Evolutionary conservation across 1,140 invertebrate species (phyloP), one percentile per base, ranked within the genome.

Genomic region (Aphaenogaster ashmeadi): DNA sequence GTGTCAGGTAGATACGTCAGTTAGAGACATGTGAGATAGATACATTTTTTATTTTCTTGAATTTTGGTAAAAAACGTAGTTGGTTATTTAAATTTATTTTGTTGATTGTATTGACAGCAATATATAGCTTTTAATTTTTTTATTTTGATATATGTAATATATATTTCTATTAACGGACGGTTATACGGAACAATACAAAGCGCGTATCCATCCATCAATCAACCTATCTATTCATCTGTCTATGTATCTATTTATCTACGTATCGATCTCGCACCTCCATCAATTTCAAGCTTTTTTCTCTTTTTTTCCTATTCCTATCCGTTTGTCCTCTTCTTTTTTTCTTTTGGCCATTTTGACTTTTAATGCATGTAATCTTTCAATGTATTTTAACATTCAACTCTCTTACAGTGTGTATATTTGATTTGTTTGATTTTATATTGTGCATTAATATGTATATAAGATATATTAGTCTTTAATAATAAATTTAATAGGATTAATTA

Each of bases 231-330:
- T 80, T 80, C 64, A 81, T 81, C 64, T 81, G 64, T 71, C 78
- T 71, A 56, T 81, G 78, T 81, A 81, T 71, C 78, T 81, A 81
- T 81, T 81, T 81, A 81, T 81, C 78, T 81, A 69, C 36, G 1
- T 81, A 81, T 81, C 78, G 64, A 81, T 81, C 47, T 81, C n/a
- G 47, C 47, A 71, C 78, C 50, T 71, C 36, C 78, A 81, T 81
- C 78, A 81, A 81, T 81, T 81, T 81, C 44, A 81, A 69, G 13
- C 47, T 81, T 54, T 15, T 81, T 54, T 15, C 8, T n/a, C 15
- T 44, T 81, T 81, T 80, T 54, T 33, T 4, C 7, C 2, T 67
- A 21, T 54, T 80, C 69, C 9, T 69, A 27, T 41, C 47, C 15
- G n/a, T 64, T 69, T 41, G 62, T 52, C 0, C 47, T 50, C n/a